A percentile compares a stretch with the other conserved stretches of the same genome.
Conservation (phyloP, 2,113 vertebrate genomes). For the Microcebus murinus region DNA sequence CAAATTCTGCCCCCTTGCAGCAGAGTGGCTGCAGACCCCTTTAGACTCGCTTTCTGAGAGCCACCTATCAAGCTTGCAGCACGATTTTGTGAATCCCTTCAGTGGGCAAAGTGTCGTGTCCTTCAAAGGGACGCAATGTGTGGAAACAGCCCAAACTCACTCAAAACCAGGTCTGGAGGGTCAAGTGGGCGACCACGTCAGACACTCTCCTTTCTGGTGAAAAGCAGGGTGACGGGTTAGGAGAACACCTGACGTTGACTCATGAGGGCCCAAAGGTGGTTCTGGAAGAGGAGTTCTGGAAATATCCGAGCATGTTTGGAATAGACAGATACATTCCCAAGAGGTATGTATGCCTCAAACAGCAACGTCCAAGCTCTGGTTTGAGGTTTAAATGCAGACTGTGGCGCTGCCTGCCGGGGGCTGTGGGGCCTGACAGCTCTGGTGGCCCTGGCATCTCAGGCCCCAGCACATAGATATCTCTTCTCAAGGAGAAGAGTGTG, state of each 20-base stretch:
- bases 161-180: background rate
- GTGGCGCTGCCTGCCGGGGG: background rate
- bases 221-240: background rate
- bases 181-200: background rate
- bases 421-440: background rate
- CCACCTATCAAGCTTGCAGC: background rate
- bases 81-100: background rate
- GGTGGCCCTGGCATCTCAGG: background rate
- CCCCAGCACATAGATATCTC: background rate
- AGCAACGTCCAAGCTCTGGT: background rate
- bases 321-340: background rate
- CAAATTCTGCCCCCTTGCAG: background rate
- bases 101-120: background rate
- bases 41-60: background rate
- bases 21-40: background rate
- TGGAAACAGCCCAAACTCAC: background rate
- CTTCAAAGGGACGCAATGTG: background rate
- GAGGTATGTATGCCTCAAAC: background rate
- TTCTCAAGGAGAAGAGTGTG: background rate
- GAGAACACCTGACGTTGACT: background rate
- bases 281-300: background rate
- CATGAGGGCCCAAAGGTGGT: background rate
- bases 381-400: background rate
- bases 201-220: background rate
- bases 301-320: background rate